Base-by-base conservation (phyloP, 2,888 invertebrate species). In the Ormyrus labotus region DNA sequence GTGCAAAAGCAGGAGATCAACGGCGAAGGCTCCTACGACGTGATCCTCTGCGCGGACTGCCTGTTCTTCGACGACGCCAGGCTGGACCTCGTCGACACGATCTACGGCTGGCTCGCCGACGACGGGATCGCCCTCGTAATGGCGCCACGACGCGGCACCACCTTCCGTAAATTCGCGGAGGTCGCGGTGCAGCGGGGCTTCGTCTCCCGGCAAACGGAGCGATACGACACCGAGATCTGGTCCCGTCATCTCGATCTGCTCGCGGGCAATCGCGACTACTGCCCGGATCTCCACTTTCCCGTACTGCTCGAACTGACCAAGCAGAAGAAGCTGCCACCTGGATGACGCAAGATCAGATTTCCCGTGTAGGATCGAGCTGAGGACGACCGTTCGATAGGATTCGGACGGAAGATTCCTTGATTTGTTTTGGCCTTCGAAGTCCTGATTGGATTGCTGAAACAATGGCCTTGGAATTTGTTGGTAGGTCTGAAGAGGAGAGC, bases 41-140 rank as follows among this genome's bases (percentile, higher is more conserved):
- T 94, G 68, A 93, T 96, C 70, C 91, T 96, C 9, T 95, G 95
- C 87, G 96, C 96, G 1, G 96, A 96, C 90, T 96, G 96, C 88
- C 90, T 96, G 80, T 96, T 96, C 91, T 96, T 96, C 88, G 95
- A 96, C 87, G 95, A 95, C 78, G 94, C 94, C 0, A 92, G 95
- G 64, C 90, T 92, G 50, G 94, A 94, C 83, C 91, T 96, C 82
- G 94, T 95, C 55, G 93, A 94, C 82, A 94, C 95, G 73, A 93
- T 96, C 83, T 93, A 93, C 92, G 92, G 92, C 82, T 93, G 93
- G 87, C 89, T 96, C 85, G 91, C 93, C 11, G 90, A 91, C 19
- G 90, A 92, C 87, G 96, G 96, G 0, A 88, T 94, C 69, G 95
- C 94, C 2, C 91, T 95, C 82, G 92, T 96, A 63, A 95, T 96